Evolutionary conservation across 2,888 invertebrate species (phyloP), one percentile per base, ranked within the genome.

Genomic region (Cotesia congregata): DNA sequence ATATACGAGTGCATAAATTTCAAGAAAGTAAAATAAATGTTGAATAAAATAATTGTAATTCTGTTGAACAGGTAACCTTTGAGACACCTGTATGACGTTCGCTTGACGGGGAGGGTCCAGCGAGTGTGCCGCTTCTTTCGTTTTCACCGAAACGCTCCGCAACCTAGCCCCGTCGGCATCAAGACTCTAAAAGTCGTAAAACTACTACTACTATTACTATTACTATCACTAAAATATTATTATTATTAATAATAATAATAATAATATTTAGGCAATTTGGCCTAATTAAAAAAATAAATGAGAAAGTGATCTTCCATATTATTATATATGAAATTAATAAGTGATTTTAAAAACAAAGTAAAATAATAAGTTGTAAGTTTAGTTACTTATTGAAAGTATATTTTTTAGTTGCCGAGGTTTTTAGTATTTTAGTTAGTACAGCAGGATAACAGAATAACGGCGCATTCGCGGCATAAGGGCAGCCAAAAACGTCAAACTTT

Each of bases 71-170:
- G 85, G 88, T 88, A 76, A 88, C 88, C n/a, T 88, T 88, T 79
- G 88, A 88, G 80, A 88, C 88, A 77, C 87, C 88, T 17, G 88
- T 88, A 87, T 88, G 88, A 88, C 88, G 86, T 80, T 87, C 86
- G 85, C 85, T 85, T 81, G 85, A 87, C 87, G 88, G 86, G 86
- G 87, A 87, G 81, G 87, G 87, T 81, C 85, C 86, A 79, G 87
- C 87, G 70, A 87, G 87, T 82, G 86, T 86, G 78, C 86, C 87
- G 72, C 83, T 86, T 20, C 84, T 87, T 20, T 83, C 86, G 70
- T 79, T 87, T 76, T 86, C 87, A 78, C 86, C 86, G 75, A 85
- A 86, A 78, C 87, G 85, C 78, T 81, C 81, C 76, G 86, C 64
- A 41, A 38, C 86, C 86, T 87, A 87, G 83, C 87, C 86, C 87